Evolutionary conservation across 2,797 vertebrate genomes (phyloP), one percentile per base, ranked within the genome.

Genomic region (Eurystomus glaucurus): DNA sequence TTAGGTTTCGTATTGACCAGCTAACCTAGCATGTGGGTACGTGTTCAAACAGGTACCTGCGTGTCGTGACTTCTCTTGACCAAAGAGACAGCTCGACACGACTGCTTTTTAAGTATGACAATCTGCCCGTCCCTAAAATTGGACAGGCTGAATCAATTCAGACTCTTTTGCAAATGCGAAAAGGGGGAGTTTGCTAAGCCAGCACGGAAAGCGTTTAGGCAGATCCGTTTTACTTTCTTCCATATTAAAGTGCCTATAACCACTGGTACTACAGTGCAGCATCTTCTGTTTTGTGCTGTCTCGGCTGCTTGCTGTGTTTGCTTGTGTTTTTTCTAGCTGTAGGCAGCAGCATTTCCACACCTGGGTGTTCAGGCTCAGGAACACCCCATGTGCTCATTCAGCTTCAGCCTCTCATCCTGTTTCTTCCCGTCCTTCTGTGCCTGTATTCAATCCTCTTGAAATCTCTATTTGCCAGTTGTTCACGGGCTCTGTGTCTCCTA

Each of bases 371-470:
- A 74, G 61, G n/a, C 57, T 74, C 37, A 31, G 62, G 45, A 75
- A 29, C 26, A 15, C 13, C 20, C 18, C 33, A 1, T 2, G 9
- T 18, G 35, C 66, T 85, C 51, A 54, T 58, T 66, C 41, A 57
- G 35, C 65, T 92, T 85, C n/a, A 72, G 86, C 51, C 69, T 75
- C 23, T 62, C 68, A 33, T 33, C 57, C 28, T n/a, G 41, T 50
- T 90, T 35, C 58, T 85, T 61, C 62, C 35, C 12, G 7, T 50
- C 66, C 5, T 4, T 13, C 15, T 2, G 0, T 64, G 54, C 46
- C 66, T 79, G 17, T 33, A 10, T 68, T 81, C 21, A 14, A 88
- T 43, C 43, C 61, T 70, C n/a, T 60, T 76, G 71, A 76, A 66
- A 1, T 25, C 72, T 81, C 72, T 55, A 5, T 61, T 81, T 28